Evolutionary conservation across 2,888 invertebrate genomes (phyloP), one percentile per base, ranked within the genome.

Genomic region (Apotomis turbidana): DNA sequence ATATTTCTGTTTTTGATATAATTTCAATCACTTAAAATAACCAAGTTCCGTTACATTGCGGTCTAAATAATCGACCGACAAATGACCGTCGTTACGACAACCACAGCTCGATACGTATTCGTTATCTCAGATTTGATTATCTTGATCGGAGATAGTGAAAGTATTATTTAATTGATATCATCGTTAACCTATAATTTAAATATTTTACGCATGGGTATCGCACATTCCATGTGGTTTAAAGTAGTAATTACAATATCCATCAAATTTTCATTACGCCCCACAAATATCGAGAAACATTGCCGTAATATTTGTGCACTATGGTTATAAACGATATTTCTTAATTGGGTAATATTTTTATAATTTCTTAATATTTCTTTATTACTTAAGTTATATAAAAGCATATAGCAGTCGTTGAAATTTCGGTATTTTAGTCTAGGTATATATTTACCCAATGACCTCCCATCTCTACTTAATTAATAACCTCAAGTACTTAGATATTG

Each of bases 1-100:
- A 36, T 46, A 69, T 38, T 55, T 55, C 15, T 10, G 5, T 61
- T 44, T 27, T 38, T 46, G 68, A 55, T 55, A 69, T 46, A 66
- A 55, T 69, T 62, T 49, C 55, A 62, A 49, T 55, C 46, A 69
- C 61, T 69, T 62, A 62, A 10, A 70, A 70, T 70, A 63, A 70
- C 57, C 3, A 49, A 38, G 55, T 57, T 70, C 62, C 49, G 57
- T 70, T 70, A 70, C 57, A 55, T 6, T 62, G 62, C 13, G 69
- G 57, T 38, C 49, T 51, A 57, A 57, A 9, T 57, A 70, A 63
- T 57, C 62, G 8, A 13, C 62, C 55, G 10, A 38, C 49, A 49
- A 70, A 57, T 62, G 46, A 41, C 38, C 27, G 15, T 70, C 57
- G 62, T 70, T 63, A 63, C 12, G 38, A 5, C 9, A 5, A 70